Percentiles rank a stretch among this genome's conserved stretches.
Evolutionary conservation across 2,113 vertebrate species (phyloP).

Genomic region (Syngnathoides biaculeatus): DNA sequence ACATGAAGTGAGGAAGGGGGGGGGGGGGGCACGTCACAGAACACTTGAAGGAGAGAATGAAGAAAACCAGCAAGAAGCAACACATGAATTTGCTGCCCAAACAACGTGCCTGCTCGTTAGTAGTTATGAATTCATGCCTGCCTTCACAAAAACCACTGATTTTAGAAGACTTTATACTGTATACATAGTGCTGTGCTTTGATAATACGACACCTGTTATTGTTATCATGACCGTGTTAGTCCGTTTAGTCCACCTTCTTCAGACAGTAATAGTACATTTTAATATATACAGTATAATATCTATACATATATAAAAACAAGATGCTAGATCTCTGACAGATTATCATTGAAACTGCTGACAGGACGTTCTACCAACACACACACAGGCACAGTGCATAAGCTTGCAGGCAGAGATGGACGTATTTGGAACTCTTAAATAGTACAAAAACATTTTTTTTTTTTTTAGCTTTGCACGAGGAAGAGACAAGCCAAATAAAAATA

Average conservation of each 20-base stretch:
- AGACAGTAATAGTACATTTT: slow-evolving; percentile 53
- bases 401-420: slow-evolving; percentile 86
- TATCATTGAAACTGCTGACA: slow-evolving; percentile 91
- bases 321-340: slow-evolving; percentile 86
- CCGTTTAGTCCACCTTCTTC: slow-evolving; percentile 65
- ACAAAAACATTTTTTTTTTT: slow-evolving; percentile 46
- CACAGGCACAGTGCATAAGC: slow-evolving; percentile 98
- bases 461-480: slow-evolving; percentile 30
- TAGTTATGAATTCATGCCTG: slow-evolving; percentile 63
- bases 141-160: slow-evolving; percentile 53
- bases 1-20: neutral
- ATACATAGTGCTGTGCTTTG: slow-evolving; percentile 54
- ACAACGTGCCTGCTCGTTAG: slow-evolving; percentile 32
- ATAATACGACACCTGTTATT: slow-evolving; percentile 59
- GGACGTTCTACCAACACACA: slow-evolving; percentile 82
- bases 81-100: slow-evolving; percentile 38
- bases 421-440: slow-evolving; percentile 61
- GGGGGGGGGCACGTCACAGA: slow-evolving; percentile 50
- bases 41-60: slow-evolving; percentile 49
- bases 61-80: slow-evolving; percentile 35
- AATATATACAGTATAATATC: slow-evolving; percentile 38
- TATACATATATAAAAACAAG: slow-evolving; percentile 73
- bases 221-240: slow-evolving; percentile 67
- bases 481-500: slow-evolving; percentile 4
- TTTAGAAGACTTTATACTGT: slow-evolving; percentile 16